Evolutionary conservation across 2,888 invertebrate species (phyloP), one percentile per base, ranked within the genome.

Genomic region (Sclerodermus sp.): DNA sequence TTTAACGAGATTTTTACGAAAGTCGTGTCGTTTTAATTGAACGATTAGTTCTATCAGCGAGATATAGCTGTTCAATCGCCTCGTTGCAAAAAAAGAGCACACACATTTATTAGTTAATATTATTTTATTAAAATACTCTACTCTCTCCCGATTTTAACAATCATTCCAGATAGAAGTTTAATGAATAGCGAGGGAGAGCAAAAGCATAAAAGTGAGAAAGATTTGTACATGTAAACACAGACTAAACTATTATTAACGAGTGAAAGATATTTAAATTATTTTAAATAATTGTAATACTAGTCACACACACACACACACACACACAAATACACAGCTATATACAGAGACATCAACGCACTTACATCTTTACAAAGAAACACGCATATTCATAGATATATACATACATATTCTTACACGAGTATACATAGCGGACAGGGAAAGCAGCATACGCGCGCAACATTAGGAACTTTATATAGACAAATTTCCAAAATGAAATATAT

Each of bases 231-330:
- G 51, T 45, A 55, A 45, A 42, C 56, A 47, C 30, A 41, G 13
- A 23, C 43, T 56, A 60, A 58, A 56, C 42, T 36, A 45, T 54
- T n/a, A n/a, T n/a, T n/a, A 52, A 45, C 44, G 53, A 67, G 52
- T 47, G 49, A 63, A 61, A 60, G 61, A 60, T 66, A 60, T 70
- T 71, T 70, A 71, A 71, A 62, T 72, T 72, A 73, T 74, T 71
- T 70, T 67, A 60, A 62, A 63, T 53, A 64, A 70, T 69, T 57
- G 65, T 72, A 69, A 68, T 68, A 66, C 74, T 75, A 75, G 75
- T 75, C 75, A 75, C 68, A 68, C 62, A 48, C 59, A n/a, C n/a
- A n/a, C n/a, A n/a, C n/a, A n/a, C n/a, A n/a, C n/a, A n/a, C n/a
- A n/a, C n/a, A n/a, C n/a, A n/a, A n/a, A n/a, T n/a, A n/a, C n/a